phyloP scores from a whole-genome alignment of 1,140 invertebrate species.

The Magallana ariakensis region DNA sequence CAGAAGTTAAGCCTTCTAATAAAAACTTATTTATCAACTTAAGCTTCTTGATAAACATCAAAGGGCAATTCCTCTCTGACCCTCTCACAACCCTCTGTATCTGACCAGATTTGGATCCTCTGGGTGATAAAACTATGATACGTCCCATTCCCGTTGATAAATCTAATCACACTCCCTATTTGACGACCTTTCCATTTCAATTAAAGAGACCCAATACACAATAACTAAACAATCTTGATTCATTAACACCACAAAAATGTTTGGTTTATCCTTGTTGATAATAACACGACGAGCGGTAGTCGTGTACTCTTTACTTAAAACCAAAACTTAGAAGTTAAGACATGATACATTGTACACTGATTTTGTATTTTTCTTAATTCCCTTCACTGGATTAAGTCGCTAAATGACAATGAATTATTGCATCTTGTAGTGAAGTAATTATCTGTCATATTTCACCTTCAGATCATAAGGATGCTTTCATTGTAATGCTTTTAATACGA shows the following conservation, averaged over 20 bases:
- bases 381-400: too few relatives aligned
- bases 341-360: too few relatives aligned
- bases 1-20: constrained; percentile 8
- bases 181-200: neutral
- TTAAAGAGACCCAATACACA: neutral
- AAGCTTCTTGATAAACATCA: constrained; percentile 37
- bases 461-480: neutral
- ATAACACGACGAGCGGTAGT: too few relatives aligned
- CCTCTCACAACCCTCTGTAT: neutral
- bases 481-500: neutral
- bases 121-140: constrained; percentile 21
- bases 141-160: neutral
- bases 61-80: constrained; percentile 21
- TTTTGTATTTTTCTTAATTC: too few relatives aligned
- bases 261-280: too few relatives aligned
- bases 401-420: neutral
- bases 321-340: too few relatives aligned
- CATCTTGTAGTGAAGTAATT: neutral
- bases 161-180: neutral
- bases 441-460: neutral
- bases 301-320: too few relatives aligned
- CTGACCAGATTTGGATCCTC: neutral
- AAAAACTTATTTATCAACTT: constrained; percentile 32
- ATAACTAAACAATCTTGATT: neutral
- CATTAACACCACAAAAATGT: neutral